Percentiles rank a stretch among this genome's conserved stretches.
Conservation (phyloP, 2,113 vertebrate genomes). For the Rallus limicola region DNA sequence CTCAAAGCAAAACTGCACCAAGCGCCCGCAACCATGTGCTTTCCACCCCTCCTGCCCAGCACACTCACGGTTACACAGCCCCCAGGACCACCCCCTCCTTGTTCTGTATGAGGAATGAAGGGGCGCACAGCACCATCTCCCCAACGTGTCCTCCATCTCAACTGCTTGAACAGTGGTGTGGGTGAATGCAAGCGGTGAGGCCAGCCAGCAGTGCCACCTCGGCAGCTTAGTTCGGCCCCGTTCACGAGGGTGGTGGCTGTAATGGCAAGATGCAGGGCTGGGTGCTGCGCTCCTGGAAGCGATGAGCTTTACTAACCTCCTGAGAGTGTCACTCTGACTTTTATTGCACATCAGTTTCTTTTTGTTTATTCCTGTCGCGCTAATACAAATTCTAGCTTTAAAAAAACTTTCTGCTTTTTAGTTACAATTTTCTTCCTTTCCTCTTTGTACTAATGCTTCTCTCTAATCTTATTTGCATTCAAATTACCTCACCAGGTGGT, state of each 20-base stretch:
- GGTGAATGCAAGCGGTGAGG: conserved; percentile 38
- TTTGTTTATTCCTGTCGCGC: conserved; percentile 66
- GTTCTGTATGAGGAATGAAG: conserved; percentile 24
- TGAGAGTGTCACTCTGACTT: conserved; percentile 62
- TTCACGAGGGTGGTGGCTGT: neutral
- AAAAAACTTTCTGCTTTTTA: conserved; percentile 75
- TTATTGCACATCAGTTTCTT: conserved; percentile 72
- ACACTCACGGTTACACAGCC: neutral
- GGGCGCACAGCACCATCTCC: conserved; percentile 33
- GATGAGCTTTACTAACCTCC: conserved; percentile 63
- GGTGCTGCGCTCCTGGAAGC: conserved; percentile 24
- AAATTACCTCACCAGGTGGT: conserved; percentile 99
- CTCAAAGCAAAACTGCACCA: conserved; percentile 32
- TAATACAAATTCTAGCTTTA: conserved; percentile 72
- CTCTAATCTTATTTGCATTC: conserved; percentile 99
- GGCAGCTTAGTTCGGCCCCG: neutral
- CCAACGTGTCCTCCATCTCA: conserved; percentile 54
- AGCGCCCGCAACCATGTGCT: conserved; percentile 25
- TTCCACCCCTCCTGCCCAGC: conserved; percentile 26
- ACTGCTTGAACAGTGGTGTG: conserved; percentile 18
- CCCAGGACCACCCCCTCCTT: neutral
- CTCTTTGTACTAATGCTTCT: conserved; percentile 92
- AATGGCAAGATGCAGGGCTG: conserved; percentile 7
- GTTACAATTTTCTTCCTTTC: conserved; percentile 80
- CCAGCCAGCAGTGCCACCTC: neutral